Base-by-base conservation (phyloP, 2,797 vertebrate species). In the Scarus forsteni region DNA sequence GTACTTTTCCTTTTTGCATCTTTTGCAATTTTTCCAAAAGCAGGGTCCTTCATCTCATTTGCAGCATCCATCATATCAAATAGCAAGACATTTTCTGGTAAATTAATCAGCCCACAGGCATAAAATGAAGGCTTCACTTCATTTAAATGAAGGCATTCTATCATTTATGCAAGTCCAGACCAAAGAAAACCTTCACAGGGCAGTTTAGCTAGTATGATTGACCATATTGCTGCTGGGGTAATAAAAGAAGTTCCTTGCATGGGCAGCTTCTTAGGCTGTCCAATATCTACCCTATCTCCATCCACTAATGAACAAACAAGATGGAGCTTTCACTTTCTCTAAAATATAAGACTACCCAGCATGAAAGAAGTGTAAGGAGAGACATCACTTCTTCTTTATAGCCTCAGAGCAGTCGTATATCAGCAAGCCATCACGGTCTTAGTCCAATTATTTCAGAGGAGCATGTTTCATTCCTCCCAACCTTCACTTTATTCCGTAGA, bases 401-500 rank as follows among this genome's bases (percentile, higher is more conserved):
- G 51, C 73, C 73, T 68, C 56, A 8, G 13, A 56, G 72, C 70
- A 45, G 67, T 49, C 18, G 40, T 74, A 19, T 58, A 75, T 75
- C 74, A 78, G 66, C 51, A 65, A 52, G 58, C 60, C 43, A 66
- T 78, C 74, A 48, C 48, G 38, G 55, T 70, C 65, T 62, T 64
- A 1, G 53, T 60, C 75, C 86, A 87, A 86, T 86, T 89, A 89
- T 84, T 85, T 79, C 40, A 43, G 49, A 75, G 46, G 71, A 73
- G 79, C 77, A 70, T 69, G 49, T 77, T 77, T 63, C 71, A 60
- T 83, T 73, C 71, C 74, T 76, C 63, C 46, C 59, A 27, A 27
- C 60, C 75, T 82, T 80, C 66, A 66, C 70, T 83, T 70, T 67
- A 85, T 80, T 86, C 76, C 66, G 38, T 40, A 54, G 68, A 73